Base-by-base conservation (phyloP, 2,113 vertebrate species). In the Sorex araneus region DNA sequence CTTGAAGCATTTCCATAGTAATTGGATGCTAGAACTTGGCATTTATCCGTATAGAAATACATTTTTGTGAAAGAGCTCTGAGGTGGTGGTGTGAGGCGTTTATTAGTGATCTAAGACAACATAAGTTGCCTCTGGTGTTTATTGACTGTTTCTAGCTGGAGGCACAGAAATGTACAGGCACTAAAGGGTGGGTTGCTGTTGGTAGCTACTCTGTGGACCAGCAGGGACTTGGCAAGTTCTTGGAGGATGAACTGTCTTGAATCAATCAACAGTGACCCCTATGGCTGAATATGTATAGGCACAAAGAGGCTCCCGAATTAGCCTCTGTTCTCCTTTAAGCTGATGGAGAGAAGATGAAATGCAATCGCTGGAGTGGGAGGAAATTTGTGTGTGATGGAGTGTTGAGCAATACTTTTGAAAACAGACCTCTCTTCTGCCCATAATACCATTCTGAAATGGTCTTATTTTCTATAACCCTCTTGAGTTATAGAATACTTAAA, bases 21-120 rank as follows among this genome's bases (percentile, higher is more conserved):
- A 96, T 75, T 92, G 83, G 90, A 85, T 93, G 71, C 83, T 84
- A 50, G 90, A 84, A 88, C 70, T 91, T 92, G 78, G 81, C 90
- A 95, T 94, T 90, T 92, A 47, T 95, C 92, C 94, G 47, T 64
- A 69, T 71, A 95, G 96, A 94, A 94, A 87, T 88, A 92, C 45
- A 82, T 93, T 92, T 94, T 90, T 95, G 89, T 93, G 34, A 76
- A 78, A 96, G 89, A 84, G 78, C 63, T 96, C 91, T 91, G 75
- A 93, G 88, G 82, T 94, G 90, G 70, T 91, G 50, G 87, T 82
- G 66, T 60, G 94, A 95, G 93, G 71, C 82, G 0, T 95, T 96
- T 97, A 94, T 95, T 94, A 89, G 91, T 95, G 95, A 96, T 96
- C 94, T 95, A 96, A 97, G 77, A 87, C 91, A 96, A 94, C 95